Evolutionary conservation across 2,113 vertebrate species (phyloP).

Genomic region (Monopterus albus): DNA sequence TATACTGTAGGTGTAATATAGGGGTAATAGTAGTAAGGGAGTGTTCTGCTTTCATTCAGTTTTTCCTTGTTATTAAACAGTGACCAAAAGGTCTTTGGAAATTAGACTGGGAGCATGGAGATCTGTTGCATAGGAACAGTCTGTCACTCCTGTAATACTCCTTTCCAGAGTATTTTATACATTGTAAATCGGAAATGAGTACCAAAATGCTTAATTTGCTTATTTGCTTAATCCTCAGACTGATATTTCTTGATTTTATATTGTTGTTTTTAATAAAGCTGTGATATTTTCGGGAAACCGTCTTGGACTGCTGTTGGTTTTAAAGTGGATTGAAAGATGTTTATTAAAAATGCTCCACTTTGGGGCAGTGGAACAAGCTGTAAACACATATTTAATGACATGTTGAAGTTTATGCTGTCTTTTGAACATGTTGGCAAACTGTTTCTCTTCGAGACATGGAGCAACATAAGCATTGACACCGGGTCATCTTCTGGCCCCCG

Average conservation of each 20-base stretch:
- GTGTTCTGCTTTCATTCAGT: constrained; percentile 41
- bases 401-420: no score
- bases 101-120: constrained; percentile 35
- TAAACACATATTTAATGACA: not conserved
- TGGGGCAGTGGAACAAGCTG: not conserved
- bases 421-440: constrained; percentile 9
- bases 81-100: constrained; percentile 46
- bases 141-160: no score
- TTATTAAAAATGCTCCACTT: not conserved
- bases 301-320: not conserved
- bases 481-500: no score
- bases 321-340: not conserved
- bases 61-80: constrained; percentile 56
- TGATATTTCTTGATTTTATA: not conserved
- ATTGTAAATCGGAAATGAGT: not conserved
- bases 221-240: not conserved
- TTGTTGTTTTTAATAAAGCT: not conserved
- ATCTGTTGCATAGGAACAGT: constrained; percentile 38
- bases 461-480: not conserved
- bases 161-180: not conserved
- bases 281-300: not conserved
- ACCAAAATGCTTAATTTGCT: not conserved
- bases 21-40: constrained; percentile 26
- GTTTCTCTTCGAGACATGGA: not conserved
- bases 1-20: constrained; percentile 14